phyloP scores from a whole-genome alignment of 2,113 vertebrate species.

The Psophia crepitans region DNA sequence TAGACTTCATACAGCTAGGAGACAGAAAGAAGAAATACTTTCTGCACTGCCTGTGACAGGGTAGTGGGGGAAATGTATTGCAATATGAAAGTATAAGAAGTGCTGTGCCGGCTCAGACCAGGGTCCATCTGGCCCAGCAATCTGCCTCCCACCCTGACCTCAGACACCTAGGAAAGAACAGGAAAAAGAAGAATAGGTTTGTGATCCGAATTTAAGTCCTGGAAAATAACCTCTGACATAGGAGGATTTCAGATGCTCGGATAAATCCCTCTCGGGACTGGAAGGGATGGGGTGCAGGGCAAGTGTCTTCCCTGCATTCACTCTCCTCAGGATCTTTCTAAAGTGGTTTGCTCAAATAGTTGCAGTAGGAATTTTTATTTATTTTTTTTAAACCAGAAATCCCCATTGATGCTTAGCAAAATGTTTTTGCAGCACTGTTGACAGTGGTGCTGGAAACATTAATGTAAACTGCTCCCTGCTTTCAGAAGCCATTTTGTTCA shows the following conservation, averaged over 20 bases:
- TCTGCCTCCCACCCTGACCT: not conserved
- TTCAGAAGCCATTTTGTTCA: constrained; percentile 32
- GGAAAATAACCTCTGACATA: not conserved
- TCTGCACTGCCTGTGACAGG: not conserved
- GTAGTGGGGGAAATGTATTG: not conserved
- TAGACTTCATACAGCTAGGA: constrained; percentile 23
- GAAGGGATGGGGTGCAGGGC: not conserved
- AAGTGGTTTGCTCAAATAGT: not conserved
- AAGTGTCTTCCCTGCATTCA: not conserved
- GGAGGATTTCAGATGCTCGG: not conserved
- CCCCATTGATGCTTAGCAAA: not conserved
- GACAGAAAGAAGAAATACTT: constrained; percentile 36
- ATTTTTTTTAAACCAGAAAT: not conserved
- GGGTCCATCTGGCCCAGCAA: not conserved
- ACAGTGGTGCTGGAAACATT: not conserved
- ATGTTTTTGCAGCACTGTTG: not conserved
- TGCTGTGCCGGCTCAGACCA: not conserved
- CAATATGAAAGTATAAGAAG: not conserved
- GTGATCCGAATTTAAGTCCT: not conserved
- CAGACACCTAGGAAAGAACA: not conserved
- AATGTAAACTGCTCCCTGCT: not conserved
- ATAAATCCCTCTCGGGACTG: not conserved
- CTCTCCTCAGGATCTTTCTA: not conserved
- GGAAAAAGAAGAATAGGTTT: not conserved
- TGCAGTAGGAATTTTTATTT: not conserved